A percentile compares a stretch with the other conserved stretches of the same genome.
phyloP scores from a whole-genome alignment of 2,113 vertebrate genomes.

The Platichthys flesus region DNA sequence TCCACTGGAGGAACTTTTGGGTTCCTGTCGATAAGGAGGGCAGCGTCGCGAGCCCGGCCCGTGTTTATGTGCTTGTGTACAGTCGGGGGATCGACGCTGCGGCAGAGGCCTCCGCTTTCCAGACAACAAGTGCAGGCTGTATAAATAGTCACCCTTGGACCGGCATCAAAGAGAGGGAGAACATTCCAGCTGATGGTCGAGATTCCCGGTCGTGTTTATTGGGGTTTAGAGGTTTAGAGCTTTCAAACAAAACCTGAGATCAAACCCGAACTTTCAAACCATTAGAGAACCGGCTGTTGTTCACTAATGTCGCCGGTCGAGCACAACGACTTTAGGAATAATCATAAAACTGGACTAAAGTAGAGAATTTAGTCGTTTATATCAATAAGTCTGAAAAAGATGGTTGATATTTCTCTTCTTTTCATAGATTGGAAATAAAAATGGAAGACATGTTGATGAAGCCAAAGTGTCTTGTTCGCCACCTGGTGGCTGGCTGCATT shows the following conservation, averaged over 20 bases:
- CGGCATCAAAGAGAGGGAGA: slow-evolving; percentile 77
- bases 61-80: slow-evolving; percentile 82
- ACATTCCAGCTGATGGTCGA: slow-evolving; percentile 67
- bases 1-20: slow-evolving; percentile 84
- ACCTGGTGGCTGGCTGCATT: no score
- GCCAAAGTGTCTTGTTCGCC: no score
- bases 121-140: slow-evolving; percentile 79
- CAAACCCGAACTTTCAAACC: slow-evolving; percentile 15
- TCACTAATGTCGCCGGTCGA: no score
- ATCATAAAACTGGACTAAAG: neutral
- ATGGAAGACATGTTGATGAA: no score
- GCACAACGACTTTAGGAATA: neutral
- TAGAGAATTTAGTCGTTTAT: neutral
- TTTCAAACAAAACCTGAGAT: slow-evolving; percentile 21
- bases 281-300: neutral
- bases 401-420: no score
- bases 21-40: slow-evolving; percentile 86
- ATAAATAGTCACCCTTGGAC: slow-evolving; percentile 79
- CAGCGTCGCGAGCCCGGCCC: slow-evolving; percentile 63
- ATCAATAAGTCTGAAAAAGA: no score
- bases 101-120: slow-evolving; percentile 68
- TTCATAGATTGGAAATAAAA: no score
- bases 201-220: slow-evolving; percentile 45
- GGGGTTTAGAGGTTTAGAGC: slow-evolving; percentile 3
- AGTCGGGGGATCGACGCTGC: slow-evolving; percentile 63